Evolutionary conservation across 2,888 invertebrate genomes (phyloP), one percentile per base, ranked within the genome.

Genomic region (Marasmarcha lunaedactyla): DNA sequence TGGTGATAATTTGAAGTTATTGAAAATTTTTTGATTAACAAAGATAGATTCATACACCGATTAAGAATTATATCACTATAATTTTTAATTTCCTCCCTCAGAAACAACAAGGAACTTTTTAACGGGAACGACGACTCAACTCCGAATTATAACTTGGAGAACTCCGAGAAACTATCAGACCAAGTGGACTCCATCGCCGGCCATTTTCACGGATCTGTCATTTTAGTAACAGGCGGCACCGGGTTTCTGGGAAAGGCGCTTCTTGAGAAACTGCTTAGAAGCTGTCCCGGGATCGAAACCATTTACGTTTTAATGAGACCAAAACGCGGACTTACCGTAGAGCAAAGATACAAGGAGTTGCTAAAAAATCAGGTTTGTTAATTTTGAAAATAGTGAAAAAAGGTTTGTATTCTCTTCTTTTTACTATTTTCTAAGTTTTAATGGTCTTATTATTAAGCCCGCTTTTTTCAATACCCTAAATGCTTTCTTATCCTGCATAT

Each of bases 221-320:
- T 88, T 39, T 56, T 87, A 30, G 71, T 88, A 30, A 86, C 87
- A 13, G 90, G 90, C 2, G 89, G 87, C 5, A 71, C 68, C 0
- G 96, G 97, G n/a, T 97, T 97, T 67, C 87, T 97, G 37, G 97
- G 97, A 25, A 97, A 97, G 76, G 95, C 95, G 0, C 78, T 98
- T 1, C 78, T 98, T 44, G 98, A 98, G 76, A 98, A 98, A 68
- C 81, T 98, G 7, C 81, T 98, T 14, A 86, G 97, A 58, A 90
- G 92, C 39, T 95, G 96, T 66, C 89, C 92, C 0, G 88, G 89
- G 1, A 84, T 98, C 11, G 85, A 88, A 30, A 87, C 86, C 7
- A 88, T 98, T 39, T 97, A 92, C 61, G 72, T 96, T 36, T 84
- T 98, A 45, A 89, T 97, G 64, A 85, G 97, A 44, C 83, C 87